These are phyloP conservation scores for Nymphalis urticae DNA, from an alignment of 2,888 invertebrate genomes.

Conservation along the genomic window DNA sequence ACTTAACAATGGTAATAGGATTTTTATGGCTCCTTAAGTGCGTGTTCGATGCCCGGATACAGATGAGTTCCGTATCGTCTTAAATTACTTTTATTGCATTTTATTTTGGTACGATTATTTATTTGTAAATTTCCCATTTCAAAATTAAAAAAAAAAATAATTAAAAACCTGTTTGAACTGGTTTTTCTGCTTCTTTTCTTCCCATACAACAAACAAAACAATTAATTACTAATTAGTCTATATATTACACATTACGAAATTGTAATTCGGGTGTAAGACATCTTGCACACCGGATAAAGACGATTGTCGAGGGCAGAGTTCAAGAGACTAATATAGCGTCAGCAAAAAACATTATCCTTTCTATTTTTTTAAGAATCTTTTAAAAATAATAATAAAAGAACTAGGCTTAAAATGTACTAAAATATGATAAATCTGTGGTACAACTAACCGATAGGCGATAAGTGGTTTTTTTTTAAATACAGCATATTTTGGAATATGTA, in stretches of 20 bases:
- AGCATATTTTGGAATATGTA: not conserved
- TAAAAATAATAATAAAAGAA: not conserved
- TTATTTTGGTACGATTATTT: not conserved
- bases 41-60: constrained; percentile 20
- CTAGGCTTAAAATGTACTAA: not conserved
- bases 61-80: constrained; percentile 21
- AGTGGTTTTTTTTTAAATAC: not conserved
- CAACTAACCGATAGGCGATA: too few relatives aligned
- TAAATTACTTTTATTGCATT: constrained; percentile 22
- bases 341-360: constrained; percentile 1
- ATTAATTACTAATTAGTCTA: not conserved
- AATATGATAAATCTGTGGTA: too few relatives aligned
- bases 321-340: constrained; percentile 47
- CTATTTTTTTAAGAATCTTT: not conserved
- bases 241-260: not conserved
- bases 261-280: not conserved
- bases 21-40: constrained; percentile 25
- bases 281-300: constrained; percentile 46
- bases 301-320: constrained; percentile 53
- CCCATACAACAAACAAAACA: not conserved
- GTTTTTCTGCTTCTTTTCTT: too few relatives aligned
- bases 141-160: too few relatives aligned
- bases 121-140: too few relatives aligned
- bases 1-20: constrained; percentile 23
- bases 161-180: too few relatives aligned